Base-by-base conservation (phyloP, 2,113 vertebrate genomes). In the Zosterops lateralis region DNA sequence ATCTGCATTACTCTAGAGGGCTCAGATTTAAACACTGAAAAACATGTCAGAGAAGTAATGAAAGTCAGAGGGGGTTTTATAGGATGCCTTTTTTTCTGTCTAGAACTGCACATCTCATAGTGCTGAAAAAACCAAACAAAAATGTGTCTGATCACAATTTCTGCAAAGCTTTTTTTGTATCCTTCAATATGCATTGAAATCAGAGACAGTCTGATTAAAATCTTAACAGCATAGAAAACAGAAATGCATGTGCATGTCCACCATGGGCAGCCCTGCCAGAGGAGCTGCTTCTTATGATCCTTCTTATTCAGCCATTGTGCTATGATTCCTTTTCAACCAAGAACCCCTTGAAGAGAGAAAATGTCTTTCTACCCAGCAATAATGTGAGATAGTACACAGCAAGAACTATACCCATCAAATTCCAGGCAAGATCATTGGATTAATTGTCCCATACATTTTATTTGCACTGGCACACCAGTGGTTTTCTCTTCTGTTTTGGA, bases 81-180 rank as follows among this genome's bases (percentile, higher is more conserved):
- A 72, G 36, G 7, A 31, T n/a, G 10, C 11, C 36, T 12, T 10
- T 50, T n/a, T 60, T 58, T 68, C 22, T 51, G 7, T 4, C 31
- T 57, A 48, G 19, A 87, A 53, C 25, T 15, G 32, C 0, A 0
- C 6, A n/a, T 17, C 40, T 68, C 38, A 45, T 48, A 36, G 7
- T 73, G 25, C 3, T 48, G 10, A 74, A 66, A 32, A 10, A 22
- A 82, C 15, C 7, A 34, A 90, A 24, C 18, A 83, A 67, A 42
- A 38, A 12, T 38, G 38, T 14, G 3, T 34, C 60, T 56, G 17
- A 72, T 25, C 50, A 50, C 6, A 40, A 12, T 32, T 89, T 78
- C 36, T 72, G 44, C 25, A 53, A 72, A 65, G n/a, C 28, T 42
- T 90, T 56, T 76, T 76, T 10, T 42, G 29, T 47, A 32, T 60